Percentiles rank a stretch among this genome's conserved stretches.
phyloP scores from a whole-genome alignment of 2,888 invertebrate genomes.

The Cephalotes varians region DNA sequence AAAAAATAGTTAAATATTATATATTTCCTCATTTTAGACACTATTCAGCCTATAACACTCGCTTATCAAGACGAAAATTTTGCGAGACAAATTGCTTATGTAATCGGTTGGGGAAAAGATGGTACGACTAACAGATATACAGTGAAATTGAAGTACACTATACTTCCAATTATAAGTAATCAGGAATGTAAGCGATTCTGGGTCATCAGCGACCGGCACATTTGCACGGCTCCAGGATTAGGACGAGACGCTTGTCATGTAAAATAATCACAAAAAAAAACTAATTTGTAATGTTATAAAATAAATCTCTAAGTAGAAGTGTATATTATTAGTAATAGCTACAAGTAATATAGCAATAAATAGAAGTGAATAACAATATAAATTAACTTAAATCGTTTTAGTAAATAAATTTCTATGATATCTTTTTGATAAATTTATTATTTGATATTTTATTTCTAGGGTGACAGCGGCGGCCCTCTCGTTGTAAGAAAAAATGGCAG shows the following conservation, averaged over 20 bases:
- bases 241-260: conserved; percentile 73
- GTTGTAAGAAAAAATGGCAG: conserved; percentile 48
- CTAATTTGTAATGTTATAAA: neutral
- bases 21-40: conserved; percentile 53
- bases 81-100: neutral
- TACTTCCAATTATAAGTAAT: conserved; percentile 65
- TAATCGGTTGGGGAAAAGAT: conserved; percentile 75
- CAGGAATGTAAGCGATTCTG: conserved; percentile 63
- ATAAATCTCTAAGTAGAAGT: neutral
- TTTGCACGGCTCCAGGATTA: conserved; percentile 69
- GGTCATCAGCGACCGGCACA: conserved; percentile 55
- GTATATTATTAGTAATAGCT: no score
- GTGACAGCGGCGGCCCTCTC: conserved; percentile 77
- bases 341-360: no score
- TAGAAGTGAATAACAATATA: neutral
- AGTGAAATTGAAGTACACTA: conserved; percentile 64
- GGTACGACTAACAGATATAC: neutral
- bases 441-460: conserved; percentile 56
- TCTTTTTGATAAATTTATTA: neutral
- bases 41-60: conserved; percentile 66
- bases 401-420: neutral
- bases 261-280: conserved; percentile 14
- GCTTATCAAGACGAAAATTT: conserved; percentile 47
- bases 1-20: neutral
- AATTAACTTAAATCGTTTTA: neutral